Evolutionary conservation across 2,888 invertebrate species (phyloP).

Genomic region (Tricholauxania praeusta): DNA sequence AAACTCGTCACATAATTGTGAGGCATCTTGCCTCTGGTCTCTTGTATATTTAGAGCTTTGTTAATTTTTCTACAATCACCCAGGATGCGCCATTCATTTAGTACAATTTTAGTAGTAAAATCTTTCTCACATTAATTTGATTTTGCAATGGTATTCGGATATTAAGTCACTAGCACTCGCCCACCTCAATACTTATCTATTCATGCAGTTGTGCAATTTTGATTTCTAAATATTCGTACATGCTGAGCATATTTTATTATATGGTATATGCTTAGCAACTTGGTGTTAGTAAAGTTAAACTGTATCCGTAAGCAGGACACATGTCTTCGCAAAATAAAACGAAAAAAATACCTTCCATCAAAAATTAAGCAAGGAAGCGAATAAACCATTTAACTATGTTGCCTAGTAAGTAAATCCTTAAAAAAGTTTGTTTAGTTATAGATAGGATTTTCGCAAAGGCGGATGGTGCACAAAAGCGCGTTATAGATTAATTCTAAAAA

Average conservation of each 20-base stretch:
- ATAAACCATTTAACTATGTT: constrained; percentile 21
- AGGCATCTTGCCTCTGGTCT: no score
- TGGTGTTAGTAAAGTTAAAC: constrained; percentile 24
- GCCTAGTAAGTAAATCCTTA: constrained; percentile 15
- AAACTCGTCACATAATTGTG: no score
- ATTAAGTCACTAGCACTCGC: background rate
- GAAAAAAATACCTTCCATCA: background rate
- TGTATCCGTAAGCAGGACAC: constrained; percentile 20
- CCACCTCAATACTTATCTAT: constrained; percentile 26
- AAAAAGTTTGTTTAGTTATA: constrained; percentile 41
- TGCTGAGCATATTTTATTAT: constrained; percentile 27
- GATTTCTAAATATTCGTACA: constrained; percentile 30
- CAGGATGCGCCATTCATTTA: no score
- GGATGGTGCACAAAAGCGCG: constrained; percentile 1
- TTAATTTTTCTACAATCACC: no score
- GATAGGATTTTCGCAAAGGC: constrained; percentile 43
- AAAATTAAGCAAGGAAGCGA: constrained; percentile 11
- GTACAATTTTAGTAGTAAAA: no score
- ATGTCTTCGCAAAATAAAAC: constrained; percentile 17
- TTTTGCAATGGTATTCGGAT: no score
- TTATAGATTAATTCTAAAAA: background rate
- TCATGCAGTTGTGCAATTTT: constrained; percentile 22
- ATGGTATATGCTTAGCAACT: constrained; percentile 36
- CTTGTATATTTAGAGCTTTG: no score
- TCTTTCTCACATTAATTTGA: no score